These are phyloP conservation scores for Darevskia nairensis DNA, from an alignment of 2,797 vertebrate genomes.

Conservation along the genomic window DNA sequence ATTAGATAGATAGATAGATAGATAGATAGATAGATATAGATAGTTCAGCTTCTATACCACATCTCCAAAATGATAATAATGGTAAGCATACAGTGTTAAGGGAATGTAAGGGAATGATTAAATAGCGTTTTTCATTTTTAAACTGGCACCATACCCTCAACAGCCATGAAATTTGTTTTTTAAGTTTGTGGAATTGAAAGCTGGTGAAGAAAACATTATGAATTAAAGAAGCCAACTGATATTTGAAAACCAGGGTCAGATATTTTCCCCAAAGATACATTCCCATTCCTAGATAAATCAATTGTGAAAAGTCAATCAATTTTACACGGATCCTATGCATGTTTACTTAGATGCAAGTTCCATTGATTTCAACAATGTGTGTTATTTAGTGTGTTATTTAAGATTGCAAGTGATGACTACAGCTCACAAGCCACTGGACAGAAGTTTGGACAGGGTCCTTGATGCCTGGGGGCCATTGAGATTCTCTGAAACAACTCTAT, in stretches of 20 bases:
- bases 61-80: not conserved
- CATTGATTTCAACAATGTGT: conserved; percentile 5
- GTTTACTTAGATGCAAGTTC: not conserved
- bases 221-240: not conserved
- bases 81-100: not conserved
- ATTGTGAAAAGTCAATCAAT: not conserved
- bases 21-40: not conserved
- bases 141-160: not conserved
- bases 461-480: not conserved
- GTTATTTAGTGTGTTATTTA: not conserved
- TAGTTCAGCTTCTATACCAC: not conserved
- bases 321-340: not conserved
- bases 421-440: not conserved
- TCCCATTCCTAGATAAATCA: not conserved
- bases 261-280: not conserved
- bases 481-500: not conserved
- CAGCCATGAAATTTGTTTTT: no score
- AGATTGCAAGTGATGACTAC: not conserved
- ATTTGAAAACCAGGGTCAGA: not conserved
- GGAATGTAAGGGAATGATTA: not conserved
- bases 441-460: not conserved
- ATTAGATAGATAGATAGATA: no score
- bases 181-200: not conserved
- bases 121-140: not conserved
- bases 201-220: not conserved